Conservation (phyloP, 2,113 vertebrate genomes). For the Isichthys henryi region DNA sequence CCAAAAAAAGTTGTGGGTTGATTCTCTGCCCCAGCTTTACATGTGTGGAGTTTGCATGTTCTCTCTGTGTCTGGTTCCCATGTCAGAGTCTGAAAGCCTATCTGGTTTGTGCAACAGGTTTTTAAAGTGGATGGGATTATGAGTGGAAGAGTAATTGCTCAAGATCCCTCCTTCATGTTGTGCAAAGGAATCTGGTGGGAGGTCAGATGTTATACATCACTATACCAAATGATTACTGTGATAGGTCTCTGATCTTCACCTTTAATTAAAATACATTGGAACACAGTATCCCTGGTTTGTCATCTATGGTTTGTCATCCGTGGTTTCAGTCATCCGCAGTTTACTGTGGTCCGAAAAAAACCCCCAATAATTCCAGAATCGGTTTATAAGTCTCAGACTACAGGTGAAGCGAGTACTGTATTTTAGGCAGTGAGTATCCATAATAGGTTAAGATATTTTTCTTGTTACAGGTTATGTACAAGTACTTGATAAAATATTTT, state of each 20-base stretch:
- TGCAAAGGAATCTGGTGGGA: neutral
- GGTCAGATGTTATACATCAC: neutral
- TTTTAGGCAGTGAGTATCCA: neutral
- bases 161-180: neutral
- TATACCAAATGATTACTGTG: neutral
- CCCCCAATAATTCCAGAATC: neutral
- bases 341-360: neutral
- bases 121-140: neutral
- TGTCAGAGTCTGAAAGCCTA: neutral
- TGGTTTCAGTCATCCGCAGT: neutral
- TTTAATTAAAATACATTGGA: neutral
- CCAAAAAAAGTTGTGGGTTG: no score
- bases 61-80: no score
- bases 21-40: no score
- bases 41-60: no score
- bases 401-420: neutral
- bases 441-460: neutral
- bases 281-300: no score
- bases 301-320: neutral
- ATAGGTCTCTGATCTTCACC: neutral
- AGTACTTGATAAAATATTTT: neutral
- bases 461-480: neutral
- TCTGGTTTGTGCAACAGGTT: neutral
- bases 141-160: neutral
- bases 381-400: neutral